Conservation (phyloP, 2,888 invertebrate genomes). For the Pteria penguin region DNA sequence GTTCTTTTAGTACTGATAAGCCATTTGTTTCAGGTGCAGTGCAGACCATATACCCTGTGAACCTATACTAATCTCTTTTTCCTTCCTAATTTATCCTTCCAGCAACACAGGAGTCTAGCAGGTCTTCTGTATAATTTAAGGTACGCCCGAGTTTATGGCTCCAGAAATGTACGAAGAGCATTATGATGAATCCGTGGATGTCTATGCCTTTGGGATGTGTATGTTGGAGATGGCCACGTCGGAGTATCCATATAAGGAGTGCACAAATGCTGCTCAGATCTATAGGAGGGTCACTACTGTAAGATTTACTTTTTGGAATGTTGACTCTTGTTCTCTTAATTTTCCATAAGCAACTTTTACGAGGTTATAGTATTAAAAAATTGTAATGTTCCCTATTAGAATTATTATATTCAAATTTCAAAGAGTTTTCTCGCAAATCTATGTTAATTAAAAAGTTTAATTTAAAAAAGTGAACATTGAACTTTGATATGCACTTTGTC, state of each 20-base stretch:
- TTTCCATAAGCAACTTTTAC: neutral
- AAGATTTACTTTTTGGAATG: conserved; percentile 78
- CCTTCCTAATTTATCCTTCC: conserved; percentile 47
- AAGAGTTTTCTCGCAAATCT: no score
- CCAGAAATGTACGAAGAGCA: conserved; percentile 99
- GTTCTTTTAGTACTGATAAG: neutral
- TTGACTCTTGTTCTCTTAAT: no score
- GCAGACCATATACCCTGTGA: neutral
- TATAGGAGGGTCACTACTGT: conserved; percentile 99
- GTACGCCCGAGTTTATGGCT: conserved; percentile 97
- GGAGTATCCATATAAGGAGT: conserved; percentile 99
- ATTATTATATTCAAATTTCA: no score
- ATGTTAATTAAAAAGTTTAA: no score
- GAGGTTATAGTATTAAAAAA: neutral
- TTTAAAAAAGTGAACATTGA: no score
- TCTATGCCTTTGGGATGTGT: conserved; percentile 99
- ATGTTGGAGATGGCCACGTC: conserved; percentile 99
- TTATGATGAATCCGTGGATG: conserved; percentile 99
- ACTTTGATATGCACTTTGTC: no score
- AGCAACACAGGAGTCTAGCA: conserved; percentile 59
- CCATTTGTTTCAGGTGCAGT: conserved; percentile 12
- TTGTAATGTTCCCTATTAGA: neutral
- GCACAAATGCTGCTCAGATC: conserved; percentile 98
- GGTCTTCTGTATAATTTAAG: conserved; percentile 79
- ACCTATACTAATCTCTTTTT: conserved; percentile 40